Evolutionary conservation across 2,888 invertebrate species (phyloP).

Genomic region (Drosophila dives): DNA sequence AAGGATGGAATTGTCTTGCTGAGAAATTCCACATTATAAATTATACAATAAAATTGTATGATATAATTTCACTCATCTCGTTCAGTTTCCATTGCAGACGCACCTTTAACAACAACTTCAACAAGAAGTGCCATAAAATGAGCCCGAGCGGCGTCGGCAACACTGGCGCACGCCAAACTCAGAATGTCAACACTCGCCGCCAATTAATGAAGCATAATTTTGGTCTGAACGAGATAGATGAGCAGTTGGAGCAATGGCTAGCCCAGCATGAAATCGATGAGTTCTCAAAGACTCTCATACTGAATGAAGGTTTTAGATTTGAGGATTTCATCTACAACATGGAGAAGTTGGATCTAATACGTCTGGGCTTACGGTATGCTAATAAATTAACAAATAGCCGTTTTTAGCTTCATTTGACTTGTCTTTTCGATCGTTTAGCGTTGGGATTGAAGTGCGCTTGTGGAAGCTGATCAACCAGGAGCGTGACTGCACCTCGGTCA

Average conservation of each 20-base stretch:
- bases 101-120: constrained; percentile 60
- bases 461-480: constrained; percentile 91
- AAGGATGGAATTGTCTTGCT: background rate
- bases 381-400: background rate
- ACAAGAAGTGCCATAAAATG: constrained; percentile 71
- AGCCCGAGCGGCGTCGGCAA: constrained; percentile 56
- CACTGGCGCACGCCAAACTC: constrained; percentile 20
- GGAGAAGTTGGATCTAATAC: constrained; percentile 92
- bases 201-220: constrained; percentile 72
- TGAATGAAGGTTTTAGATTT: constrained; percentile 91
- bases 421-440: constrained; percentile 20
- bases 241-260: constrained; percentile 90
- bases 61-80: constrained; percentile 1
- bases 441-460: constrained; percentile 92
- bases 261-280: constrained; percentile 89
- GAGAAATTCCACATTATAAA: background rate
- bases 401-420: background rate
- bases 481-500: constrained; percentile 63
- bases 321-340: constrained; percentile 92
- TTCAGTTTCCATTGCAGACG: constrained; percentile 50
- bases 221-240: constrained; percentile 85
- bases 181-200: constrained; percentile 55
- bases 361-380: constrained; percentile 90
- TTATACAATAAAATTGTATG: background rate
- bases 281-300: constrained; percentile 88